Conservation (phyloP, 2,888 invertebrate species). For the Allacma fusca region DNA sequence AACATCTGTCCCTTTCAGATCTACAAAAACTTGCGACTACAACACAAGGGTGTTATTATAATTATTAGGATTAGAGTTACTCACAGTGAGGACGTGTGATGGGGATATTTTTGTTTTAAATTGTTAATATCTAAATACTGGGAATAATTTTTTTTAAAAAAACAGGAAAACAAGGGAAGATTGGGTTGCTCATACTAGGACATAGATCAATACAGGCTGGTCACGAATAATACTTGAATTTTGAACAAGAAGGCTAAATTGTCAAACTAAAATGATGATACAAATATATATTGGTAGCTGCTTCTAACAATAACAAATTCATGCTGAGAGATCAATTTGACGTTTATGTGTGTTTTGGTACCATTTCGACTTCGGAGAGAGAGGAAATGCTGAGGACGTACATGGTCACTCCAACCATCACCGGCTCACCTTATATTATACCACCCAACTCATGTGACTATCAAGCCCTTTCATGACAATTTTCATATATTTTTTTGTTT, state of each 20-base stretch:
- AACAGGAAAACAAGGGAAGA: constrained; percentile 8
- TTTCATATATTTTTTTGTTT: not conserved
- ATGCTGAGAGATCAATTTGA: constrained; percentile 55
- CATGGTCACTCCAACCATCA: constrained; percentile 70
- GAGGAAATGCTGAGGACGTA: constrained; percentile 71
- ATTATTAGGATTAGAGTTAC: not conserved
- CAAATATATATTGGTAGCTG: constrained; percentile 47
- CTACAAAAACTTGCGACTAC: too few relatives aligned
- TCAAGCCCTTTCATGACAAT: constrained; percentile 40
- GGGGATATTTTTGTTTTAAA: constrained; percentile 5
- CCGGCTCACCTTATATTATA: constrained; percentile 66
- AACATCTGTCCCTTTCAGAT: too few relatives aligned
- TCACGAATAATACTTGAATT: constrained; percentile 4
- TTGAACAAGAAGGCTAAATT: not conserved
- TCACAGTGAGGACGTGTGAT: not conserved
- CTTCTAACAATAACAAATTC: constrained; percentile 51
- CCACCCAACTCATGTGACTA: constrained; percentile 44
- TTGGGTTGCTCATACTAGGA: too few relatives aligned
- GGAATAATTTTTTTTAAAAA: not conserved
- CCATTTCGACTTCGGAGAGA: constrained; percentile 71
- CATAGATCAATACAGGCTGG: not conserved
- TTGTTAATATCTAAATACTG: not conserved
- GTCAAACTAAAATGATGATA: constrained; percentile 17
- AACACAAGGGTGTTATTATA: too few relatives aligned
- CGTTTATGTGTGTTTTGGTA: constrained; percentile 62